phyloP scores from a whole-genome alignment of 2,888 invertebrate species.

The Cremastobaeus sp. region DNA sequence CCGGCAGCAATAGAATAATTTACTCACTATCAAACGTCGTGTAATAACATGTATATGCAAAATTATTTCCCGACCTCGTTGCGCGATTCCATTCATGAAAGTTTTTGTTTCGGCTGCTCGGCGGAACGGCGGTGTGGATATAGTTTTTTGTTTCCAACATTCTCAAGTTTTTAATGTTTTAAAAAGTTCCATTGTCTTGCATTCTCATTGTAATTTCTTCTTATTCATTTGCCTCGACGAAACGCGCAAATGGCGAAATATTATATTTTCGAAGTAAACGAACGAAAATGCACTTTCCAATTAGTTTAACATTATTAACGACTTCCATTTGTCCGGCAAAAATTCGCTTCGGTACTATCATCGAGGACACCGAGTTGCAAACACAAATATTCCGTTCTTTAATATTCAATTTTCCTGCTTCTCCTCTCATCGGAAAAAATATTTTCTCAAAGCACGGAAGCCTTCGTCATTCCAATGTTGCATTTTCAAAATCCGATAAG shows the following conservation, averaged over 20 bases:
- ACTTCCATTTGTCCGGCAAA: constrained; percentile 11
- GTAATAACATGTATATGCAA: constrained; percentile 32
- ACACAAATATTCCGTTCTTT: too few species aligned
- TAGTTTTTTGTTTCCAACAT: constrained; percentile 34
- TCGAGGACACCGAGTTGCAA: too few species aligned
- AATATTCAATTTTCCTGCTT: too few species aligned
- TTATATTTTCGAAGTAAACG: constrained; percentile 23
- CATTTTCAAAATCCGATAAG: too few species aligned
- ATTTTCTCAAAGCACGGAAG: too few species aligned
- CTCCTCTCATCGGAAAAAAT: too few species aligned
- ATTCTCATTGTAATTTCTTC: constrained; percentile 46
- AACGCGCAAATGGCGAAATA: constrained; percentile 24
- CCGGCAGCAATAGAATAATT: too few species aligned
- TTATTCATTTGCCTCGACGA: constrained; percentile 28
- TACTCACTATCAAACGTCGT: constrained; percentile 18
- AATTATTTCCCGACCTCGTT: constrained; percentile 42
- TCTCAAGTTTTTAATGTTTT: constrained; percentile 50
- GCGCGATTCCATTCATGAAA: constrained; percentile 21
- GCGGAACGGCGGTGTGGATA: constrained; percentile 25
- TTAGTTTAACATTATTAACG: constrained; percentile 39
- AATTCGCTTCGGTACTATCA: too few species aligned
- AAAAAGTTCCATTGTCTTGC: constrained; percentile 48
- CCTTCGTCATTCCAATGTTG: too few species aligned
- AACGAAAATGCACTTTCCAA: constrained; percentile 38
- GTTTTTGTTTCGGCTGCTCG: constrained; percentile 26